Percentiles rank a stretch among this genome's conserved stretches.
These are phyloP conservation scores for Harpegnathos saltator DNA, from an alignment of 1,140 invertebrate genomes.

Conservation along the genomic window DNA sequence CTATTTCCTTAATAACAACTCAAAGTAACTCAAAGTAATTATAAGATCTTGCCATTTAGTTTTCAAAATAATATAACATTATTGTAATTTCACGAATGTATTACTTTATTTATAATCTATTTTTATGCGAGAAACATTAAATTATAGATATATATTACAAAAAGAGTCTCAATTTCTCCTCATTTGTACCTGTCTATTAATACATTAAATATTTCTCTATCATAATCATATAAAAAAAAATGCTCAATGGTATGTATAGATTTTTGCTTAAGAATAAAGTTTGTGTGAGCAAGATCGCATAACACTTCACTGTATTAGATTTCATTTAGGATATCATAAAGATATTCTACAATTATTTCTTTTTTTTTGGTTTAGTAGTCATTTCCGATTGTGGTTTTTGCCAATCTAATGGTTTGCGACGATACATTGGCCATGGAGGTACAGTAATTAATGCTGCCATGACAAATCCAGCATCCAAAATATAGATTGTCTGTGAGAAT, in stretches of 20 bases:
- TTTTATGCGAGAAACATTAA: neutral
- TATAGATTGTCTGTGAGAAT: slow-evolving; percentile 97
- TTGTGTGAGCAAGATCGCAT: neutral
- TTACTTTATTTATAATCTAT: slow-evolving; percentile 6
- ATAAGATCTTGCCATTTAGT: neutral
- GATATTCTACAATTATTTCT: slow-evolving; percentile 77
- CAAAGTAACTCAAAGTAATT: neutral
- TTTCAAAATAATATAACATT: neutral
- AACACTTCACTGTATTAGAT: slow-evolving; percentile 4
- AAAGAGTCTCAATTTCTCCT: slow-evolving; percentile 10
- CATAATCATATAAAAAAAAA: slow-evolving; percentile 13
- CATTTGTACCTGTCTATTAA: slow-evolving; percentile 4
- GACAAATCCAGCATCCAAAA: slow-evolving; percentile 95
- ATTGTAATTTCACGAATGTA: slow-evolving; percentile 10
- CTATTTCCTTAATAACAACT: neutral
- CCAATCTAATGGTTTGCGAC: slow-evolving; percentile 95
- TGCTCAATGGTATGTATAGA: slow-evolving; percentile 9
- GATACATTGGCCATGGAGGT: slow-evolving; percentile 97
- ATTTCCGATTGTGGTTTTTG: slow-evolving; percentile 89
- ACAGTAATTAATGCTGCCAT: slow-evolving; percentile 94
- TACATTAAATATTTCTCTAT: slow-evolving; percentile 13
- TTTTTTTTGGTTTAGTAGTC: slow-evolving; percentile 80
- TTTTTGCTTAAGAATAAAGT: neutral
- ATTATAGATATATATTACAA: slow-evolving; percentile 9
- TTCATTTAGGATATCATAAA: slow-evolving; percentile 41